Conservation (phyloP, 2,113 vertebrate species). For the Etheostoma cragini region DNA sequence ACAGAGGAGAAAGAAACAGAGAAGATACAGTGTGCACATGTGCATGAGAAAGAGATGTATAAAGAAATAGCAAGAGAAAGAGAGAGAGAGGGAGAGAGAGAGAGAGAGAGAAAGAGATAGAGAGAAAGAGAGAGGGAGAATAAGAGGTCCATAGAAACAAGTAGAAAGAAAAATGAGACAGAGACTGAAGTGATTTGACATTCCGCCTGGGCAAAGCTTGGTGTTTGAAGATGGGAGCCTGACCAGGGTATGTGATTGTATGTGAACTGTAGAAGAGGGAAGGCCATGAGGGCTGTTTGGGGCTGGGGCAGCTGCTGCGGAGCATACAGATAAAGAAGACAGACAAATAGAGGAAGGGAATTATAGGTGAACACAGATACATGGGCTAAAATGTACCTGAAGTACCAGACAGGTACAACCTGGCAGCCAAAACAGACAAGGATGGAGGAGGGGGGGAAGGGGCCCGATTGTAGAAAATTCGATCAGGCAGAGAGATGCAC, state of each 20-base stretch:
- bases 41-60: slow-evolving; percentile 3
- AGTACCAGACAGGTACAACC: slow-evolving; percentile 69
- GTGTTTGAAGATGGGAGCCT: slow-evolving; percentile 61
- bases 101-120: not conserved
- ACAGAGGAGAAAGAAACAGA: slow-evolving; percentile 15
- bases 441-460: not conserved
- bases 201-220: slow-evolving; percentile 54
- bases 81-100: not conserved
- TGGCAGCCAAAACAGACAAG: slow-evolving; percentile 67
- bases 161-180: slow-evolving; percentile 22
- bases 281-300: slow-evolving; percentile 55
- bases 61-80: slow-evolving; percentile 6
- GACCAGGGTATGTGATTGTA: slow-evolving; percentile 60
- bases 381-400: slow-evolving; percentile 49
- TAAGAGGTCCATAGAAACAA: slow-evolving; percentile 33
- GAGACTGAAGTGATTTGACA: slow-evolving; percentile 59
- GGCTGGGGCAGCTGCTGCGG: slow-evolving; percentile 27
- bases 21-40: not conserved
- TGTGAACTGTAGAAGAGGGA: slow-evolving; percentile 50
- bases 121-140: not conserved
- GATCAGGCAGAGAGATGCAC: slow-evolving; percentile 63
- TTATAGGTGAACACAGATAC: slow-evolving; percentile 56
- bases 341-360: slow-evolving; percentile 65
- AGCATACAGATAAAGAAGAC: slow-evolving; percentile 63
- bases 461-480: slow-evolving; percentile 57